Conservation (phyloP, 2,113 vertebrate genomes). For the Phaethornis superciliosus region DNA sequence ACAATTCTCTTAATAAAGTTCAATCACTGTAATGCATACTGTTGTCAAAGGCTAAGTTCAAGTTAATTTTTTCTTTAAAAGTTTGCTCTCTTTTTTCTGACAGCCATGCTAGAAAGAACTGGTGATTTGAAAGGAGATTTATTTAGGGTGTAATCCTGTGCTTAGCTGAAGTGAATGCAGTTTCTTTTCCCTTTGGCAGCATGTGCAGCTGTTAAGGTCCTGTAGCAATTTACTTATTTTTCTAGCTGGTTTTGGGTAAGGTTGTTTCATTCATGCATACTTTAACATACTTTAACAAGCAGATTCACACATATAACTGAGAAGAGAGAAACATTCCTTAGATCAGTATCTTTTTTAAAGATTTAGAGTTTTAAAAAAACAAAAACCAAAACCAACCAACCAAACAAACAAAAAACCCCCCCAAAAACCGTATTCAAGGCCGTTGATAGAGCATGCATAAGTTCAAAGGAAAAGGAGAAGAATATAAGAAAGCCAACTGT, state of each 20-base stretch:
- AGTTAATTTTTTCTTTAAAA: slow-evolving; percentile 68
- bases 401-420: too few species aligned
- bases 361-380: too few species aligned
- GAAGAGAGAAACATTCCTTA: neutral
- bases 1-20: slow-evolving; percentile 72
- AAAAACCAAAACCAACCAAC: too few species aligned
- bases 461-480: neutral
- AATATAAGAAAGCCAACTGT: neutral
- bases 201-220: neutral
- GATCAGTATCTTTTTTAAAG: neutral
- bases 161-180: neutral
- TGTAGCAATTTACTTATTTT: neutral
- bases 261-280: neutral
- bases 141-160: neutral
- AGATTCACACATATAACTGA: neutral
- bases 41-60: slow-evolving; percentile 69
- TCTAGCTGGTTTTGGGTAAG: neutral
- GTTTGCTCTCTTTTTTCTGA: slow-evolving; percentile 59
- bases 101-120: slow-evolving; percentile 32
- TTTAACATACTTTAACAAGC: neutral
- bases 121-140: slow-evolving; percentile 33
- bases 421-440: neutral
- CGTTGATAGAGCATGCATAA: neutral
- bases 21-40: slow-evolving; percentile 66
- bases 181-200: neutral